Evolutionary conservation across 2,888 invertebrate genomes (phyloP).

Genomic region (Stomorhina lunata): DNA sequence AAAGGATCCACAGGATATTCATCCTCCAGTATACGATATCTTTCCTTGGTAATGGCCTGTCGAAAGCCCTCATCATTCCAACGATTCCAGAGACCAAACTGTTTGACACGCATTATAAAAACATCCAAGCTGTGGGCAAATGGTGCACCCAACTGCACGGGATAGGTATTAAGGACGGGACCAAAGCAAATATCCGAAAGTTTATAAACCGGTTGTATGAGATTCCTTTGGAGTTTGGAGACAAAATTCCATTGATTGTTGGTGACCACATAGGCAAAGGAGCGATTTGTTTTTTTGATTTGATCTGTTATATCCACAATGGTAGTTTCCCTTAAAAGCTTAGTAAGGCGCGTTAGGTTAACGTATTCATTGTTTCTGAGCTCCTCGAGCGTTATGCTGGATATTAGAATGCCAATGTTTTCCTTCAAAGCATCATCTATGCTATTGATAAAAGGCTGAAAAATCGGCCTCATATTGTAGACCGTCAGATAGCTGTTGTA

Average conservation of each 20-base stretch:
- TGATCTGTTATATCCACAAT: slow-evolving; percentile 57
- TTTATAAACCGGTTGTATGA: slow-evolving; percentile 72
- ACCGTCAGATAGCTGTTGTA: slow-evolving; percentile 74
- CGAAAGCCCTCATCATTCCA: slow-evolving; percentile 75
- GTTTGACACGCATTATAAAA: slow-evolving; percentile 69
- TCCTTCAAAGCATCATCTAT: slow-evolving; percentile 52
- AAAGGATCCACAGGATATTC: slow-evolving; percentile 73
- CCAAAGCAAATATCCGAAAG: slow-evolving; percentile 75
- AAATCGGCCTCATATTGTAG: slow-evolving; percentile 75
- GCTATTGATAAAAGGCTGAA: slow-evolving; percentile 68
- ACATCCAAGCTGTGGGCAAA: slow-evolving; percentile 67
- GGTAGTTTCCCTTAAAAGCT: slow-evolving; percentile 66
- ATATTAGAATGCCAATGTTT: slow-evolving; percentile 48
- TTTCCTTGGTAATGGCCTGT: slow-evolving; percentile 69
- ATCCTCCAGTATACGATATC: slow-evolving; percentile 72
- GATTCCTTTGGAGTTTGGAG: slow-evolving; percentile 60
- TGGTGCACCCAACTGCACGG: slow-evolving; percentile 66
- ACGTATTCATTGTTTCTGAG: slow-evolving; percentile 65
- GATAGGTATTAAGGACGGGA: slow-evolving; percentile 67
- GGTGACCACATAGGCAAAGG: slow-evolving; percentile 73
- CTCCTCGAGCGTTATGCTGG: slow-evolving; percentile 66
- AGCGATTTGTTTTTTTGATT: slow-evolving; percentile 64
- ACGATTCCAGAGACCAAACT: slow-evolving; percentile 73
- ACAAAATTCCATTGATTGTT: slow-evolving; percentile 71
- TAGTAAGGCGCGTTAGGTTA: slow-evolving; percentile 65